These are phyloP conservation scores for Pteromalus puparum DNA, from an alignment of 1,140 invertebrate species.

Conservation along the genomic window DNA sequence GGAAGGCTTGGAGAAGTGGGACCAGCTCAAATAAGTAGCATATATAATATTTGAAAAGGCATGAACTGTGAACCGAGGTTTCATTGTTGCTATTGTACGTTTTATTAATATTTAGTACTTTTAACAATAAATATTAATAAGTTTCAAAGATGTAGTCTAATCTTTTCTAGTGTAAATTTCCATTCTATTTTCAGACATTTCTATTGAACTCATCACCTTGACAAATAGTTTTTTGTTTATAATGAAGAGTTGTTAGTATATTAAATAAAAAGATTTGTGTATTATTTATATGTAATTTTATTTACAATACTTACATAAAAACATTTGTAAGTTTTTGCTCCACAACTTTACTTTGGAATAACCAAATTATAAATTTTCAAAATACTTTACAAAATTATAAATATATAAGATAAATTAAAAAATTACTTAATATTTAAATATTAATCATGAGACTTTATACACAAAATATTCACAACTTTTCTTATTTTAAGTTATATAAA, in stretches of 20 bases:
- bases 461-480: neutral
- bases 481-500: neutral
- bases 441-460: neutral
- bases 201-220: neutral
- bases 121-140: constrained; percentile 37
- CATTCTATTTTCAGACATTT: constrained; percentile 8
- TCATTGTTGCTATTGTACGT: constrained; percentile 15
- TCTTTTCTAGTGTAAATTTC: constrained; percentile 14
- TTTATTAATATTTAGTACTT: constrained; percentile 37
- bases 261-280: constrained; percentile 13
- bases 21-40: constrained; percentile 4
- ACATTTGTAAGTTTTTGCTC: neutral
- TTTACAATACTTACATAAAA: constrained; percentile 32
- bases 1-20: constrained; percentile 18
- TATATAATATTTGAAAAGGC: constrained; percentile 11
- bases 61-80: constrained; percentile 18
- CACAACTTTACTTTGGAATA: neutral
- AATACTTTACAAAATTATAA: neutral
- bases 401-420: neutral
- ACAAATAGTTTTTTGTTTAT: neutral
- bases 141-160: constrained; percentile 17
- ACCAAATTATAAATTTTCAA: neutral
- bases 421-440: neutral
- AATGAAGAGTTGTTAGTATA: neutral
- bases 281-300: constrained; percentile 20